These are phyloP conservation scores for Periophthalmus magnuspinnatus DNA, from an alignment of 2,797 vertebrate genomes.

Conservation along the genomic window DNA sequence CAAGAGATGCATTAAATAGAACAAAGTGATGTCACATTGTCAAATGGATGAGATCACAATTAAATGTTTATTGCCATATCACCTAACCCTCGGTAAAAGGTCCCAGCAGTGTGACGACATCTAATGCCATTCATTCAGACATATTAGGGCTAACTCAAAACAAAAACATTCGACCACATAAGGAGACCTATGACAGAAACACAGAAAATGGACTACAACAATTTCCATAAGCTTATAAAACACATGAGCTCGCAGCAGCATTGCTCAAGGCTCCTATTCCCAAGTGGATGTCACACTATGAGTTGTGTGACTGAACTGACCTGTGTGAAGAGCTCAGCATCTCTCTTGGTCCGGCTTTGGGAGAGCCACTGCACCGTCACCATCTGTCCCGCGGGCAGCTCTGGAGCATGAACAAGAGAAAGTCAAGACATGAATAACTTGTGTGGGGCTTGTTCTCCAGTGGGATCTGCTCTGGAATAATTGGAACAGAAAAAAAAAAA, in stretches of 20 bases:
- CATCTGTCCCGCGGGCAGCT: conserved; percentile 37
- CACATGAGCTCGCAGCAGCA: not conserved
- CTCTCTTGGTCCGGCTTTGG: conserved; percentile 54
- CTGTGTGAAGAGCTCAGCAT: conserved; percentile 43
- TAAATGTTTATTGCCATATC: no score
- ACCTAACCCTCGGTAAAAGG: not conserved
- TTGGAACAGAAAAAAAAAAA: not conserved
- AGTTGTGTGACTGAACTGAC: conserved; percentile 37
- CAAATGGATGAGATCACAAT: no score
- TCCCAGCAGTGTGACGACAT: not conserved
- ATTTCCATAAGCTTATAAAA: not conserved
- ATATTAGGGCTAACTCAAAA: not conserved
- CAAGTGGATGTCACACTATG: not conserved
- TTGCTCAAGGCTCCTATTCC: not conserved
- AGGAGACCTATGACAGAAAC: not conserved
- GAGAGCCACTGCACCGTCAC: conserved; percentile 66
- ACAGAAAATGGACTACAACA: not conserved
- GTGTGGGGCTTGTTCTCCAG: not conserved
- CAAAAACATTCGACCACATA: no score
- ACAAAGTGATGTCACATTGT: no score
- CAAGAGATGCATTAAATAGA: no score
- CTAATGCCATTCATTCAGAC: not conserved
- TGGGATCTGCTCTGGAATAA: not conserved
- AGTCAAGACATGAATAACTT: conserved; percentile 27
- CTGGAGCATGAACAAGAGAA: conserved; percentile 45